A percentile compares a stretch with the other conserved stretches of the same genome.
phyloP scores from a whole-genome alignment of 2,113 vertebrate genomes.

The Bujurquina vittata region DNA sequence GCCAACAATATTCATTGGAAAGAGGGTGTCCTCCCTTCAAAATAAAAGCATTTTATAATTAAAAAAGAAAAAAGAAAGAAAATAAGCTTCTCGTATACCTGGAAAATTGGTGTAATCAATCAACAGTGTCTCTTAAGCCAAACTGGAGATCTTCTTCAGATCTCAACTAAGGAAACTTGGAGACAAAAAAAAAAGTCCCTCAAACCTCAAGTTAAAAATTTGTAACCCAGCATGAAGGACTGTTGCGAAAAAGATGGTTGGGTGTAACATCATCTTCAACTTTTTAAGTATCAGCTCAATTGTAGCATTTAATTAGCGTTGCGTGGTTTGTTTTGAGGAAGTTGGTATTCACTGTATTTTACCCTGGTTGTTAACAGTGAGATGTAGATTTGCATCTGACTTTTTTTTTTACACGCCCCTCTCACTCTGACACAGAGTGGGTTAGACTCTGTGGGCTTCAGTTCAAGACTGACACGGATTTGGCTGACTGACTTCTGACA shows the following conservation, averaged over 20 bases:
- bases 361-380: slow-evolving; percentile 7
- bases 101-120: not conserved
- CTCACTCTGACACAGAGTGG: slow-evolving; percentile 23
- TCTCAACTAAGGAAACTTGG: not conserved
- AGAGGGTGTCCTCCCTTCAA: not conserved
- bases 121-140: not conserved
- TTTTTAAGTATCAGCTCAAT: not conserved
- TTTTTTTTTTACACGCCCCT: slow-evolving; percentile 50
- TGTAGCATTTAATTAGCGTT: not conserved
- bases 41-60: not conserved
- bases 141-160: not conserved
- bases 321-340: slow-evolving; percentile 12
- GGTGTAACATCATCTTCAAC: not conserved
- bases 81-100: not conserved
- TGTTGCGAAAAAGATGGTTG: not conserved
- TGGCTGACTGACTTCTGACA: slow-evolving; percentile 19
- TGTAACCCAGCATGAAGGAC: not conserved
- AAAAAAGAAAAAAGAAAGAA: not conserved
- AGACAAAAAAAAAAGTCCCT: not conserved
- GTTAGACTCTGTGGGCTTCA: slow-evolving; percentile 41
- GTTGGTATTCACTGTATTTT: not conserved
- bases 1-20: not conserved
- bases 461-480: slow-evolving; percentile 28
- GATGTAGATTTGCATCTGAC: slow-evolving; percentile 18
- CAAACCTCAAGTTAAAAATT: not conserved